Percentiles rank a stretch among this genome's conserved stretches.
Evolutionary conservation across 64 coral and sea anemone species (phyloP).

Genomic region (Montipora capricornis): DNA sequence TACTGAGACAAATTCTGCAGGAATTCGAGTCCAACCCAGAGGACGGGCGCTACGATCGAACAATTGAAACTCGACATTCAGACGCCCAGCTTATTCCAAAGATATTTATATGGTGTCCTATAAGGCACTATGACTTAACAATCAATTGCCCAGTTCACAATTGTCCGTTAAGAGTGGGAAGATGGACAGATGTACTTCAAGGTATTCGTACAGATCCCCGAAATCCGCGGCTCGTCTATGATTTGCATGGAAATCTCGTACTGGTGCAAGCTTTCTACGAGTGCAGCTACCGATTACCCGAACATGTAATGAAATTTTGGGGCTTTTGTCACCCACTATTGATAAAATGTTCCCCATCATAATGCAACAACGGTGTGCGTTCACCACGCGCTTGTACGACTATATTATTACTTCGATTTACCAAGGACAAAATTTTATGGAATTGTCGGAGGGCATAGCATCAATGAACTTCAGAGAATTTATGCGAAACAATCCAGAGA

Average conservation of each 20-base stretch:
- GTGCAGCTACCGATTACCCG: neutral
- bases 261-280: slow-evolving; percentile 44
- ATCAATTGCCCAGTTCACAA: neutral
- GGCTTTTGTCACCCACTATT: slow-evolving; percentile 16
- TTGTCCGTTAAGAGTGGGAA: neutral
- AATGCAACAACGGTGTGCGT: slow-evolving; percentile 35
- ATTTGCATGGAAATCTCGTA: slow-evolving; percentile 36
- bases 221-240: slow-evolving; percentile 44
- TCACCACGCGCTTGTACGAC: too few species aligned
- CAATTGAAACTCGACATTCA: neutral
- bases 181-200: neutral
- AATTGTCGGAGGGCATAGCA: too few species aligned
- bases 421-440: too few species aligned
- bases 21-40: neutral
- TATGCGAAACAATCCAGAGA: too few species aligned
- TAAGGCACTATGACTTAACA: neutral
- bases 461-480: too few species aligned
- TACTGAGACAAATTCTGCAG: neutral
- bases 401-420: too few species aligned
- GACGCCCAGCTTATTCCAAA: too few species aligned
- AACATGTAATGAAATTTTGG: slow-evolving; percentile 30
- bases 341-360: slow-evolving; percentile 13
- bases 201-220: neutral
- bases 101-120: too few species aligned
- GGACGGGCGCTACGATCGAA: neutral